These are phyloP conservation scores for Fregetta grallaria DNA, from an alignment of 2,113 vertebrate genomes.

Conservation along the genomic window DNA sequence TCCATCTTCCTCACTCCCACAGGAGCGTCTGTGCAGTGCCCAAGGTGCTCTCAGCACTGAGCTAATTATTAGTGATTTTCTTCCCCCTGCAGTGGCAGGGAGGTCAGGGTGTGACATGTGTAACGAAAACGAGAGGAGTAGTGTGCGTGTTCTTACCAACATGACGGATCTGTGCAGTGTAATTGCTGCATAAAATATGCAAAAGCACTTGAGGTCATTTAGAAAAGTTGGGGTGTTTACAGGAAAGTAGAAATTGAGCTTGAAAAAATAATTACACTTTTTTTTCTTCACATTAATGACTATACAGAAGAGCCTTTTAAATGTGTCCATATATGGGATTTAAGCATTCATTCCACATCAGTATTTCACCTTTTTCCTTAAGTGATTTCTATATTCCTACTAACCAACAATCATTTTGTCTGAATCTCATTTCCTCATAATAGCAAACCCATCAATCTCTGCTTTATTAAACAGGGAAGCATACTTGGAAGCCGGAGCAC, in stretches of 20 bases:
- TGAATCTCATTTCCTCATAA: constrained; percentile 36
- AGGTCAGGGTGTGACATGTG: not conserved
- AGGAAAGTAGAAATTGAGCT: constrained; percentile 29
- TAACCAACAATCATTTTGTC: constrained; percentile 55
- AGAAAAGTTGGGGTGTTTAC: constrained; percentile 8
- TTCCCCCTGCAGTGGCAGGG: not conserved
- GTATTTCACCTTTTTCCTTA: constrained; percentile 45
- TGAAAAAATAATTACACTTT: constrained; percentile 11
- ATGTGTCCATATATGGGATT: not conserved
- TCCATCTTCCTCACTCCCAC: not conserved
- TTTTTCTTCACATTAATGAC: not conserved
- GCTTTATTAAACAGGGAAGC: constrained; percentile 31
- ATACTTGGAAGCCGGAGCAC: not conserved
- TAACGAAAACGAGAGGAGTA: not conserved
- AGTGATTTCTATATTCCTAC: constrained; percentile 22
- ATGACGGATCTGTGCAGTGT: not conserved
- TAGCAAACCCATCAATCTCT: constrained; percentile 47
- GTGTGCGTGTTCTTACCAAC: not conserved
- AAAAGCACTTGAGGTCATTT: not conserved
- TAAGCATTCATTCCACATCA: constrained; percentile 9
- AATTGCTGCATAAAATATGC: not conserved
- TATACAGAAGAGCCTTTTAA: not conserved
- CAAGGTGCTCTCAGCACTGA: not conserved
- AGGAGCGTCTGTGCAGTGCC: not conserved
- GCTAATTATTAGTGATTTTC: not conserved